Percentiles rank a stretch among this genome's conserved stretches.
Conservation (phyloP, 92 coral and sea anemone species). For the Plumapathes pennacea region DNA sequence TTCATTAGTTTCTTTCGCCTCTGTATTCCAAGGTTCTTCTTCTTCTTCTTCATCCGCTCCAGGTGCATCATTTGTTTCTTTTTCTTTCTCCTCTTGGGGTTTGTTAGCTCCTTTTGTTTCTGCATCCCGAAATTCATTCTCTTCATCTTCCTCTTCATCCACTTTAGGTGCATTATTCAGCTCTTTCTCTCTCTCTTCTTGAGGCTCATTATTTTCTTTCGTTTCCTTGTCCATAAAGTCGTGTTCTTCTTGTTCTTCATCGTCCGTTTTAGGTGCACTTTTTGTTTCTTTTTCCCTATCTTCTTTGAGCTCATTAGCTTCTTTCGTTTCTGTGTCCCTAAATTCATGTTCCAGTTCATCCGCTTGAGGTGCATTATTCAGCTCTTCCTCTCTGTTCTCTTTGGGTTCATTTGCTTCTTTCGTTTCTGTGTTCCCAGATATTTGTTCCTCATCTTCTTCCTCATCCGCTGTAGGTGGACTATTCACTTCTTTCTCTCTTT, state of each 20-base stretch:
- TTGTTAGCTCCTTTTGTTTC: background rate
- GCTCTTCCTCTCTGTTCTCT: background rate
- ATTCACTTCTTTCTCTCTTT: background rate
- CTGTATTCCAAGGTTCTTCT: background rate
- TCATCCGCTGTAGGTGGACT: too few relatives aligned
- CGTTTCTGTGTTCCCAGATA: background rate
- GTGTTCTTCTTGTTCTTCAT: background rate
- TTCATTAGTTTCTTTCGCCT: background rate
- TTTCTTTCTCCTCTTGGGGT: too few relatives aligned
- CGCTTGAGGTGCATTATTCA: background rate
- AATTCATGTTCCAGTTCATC: background rate
- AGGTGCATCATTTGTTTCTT: background rate
- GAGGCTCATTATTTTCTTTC: slow-evolving; percentile 4
- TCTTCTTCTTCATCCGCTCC: background rate
- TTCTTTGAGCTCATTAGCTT: background rate
- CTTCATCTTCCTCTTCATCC: background rate
- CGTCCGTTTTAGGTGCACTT: background rate
- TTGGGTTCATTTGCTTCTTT: background rate
- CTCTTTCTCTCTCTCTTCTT: slow-evolving; percentile 1
- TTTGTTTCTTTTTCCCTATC: background rate
- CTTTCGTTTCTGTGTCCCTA: background rate
- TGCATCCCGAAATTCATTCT: background rate
- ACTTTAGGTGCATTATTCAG: slow-evolving; percentile 5
- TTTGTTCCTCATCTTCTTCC: slow-evolving; percentile 1
- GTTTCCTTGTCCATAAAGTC: slow-evolving; percentile 3